Percentiles rank a stretch among this genome's conserved stretches.
Conservation (phyloP, 92 coral and sea anemone genomes). For the Bergia sp. region DNA sequence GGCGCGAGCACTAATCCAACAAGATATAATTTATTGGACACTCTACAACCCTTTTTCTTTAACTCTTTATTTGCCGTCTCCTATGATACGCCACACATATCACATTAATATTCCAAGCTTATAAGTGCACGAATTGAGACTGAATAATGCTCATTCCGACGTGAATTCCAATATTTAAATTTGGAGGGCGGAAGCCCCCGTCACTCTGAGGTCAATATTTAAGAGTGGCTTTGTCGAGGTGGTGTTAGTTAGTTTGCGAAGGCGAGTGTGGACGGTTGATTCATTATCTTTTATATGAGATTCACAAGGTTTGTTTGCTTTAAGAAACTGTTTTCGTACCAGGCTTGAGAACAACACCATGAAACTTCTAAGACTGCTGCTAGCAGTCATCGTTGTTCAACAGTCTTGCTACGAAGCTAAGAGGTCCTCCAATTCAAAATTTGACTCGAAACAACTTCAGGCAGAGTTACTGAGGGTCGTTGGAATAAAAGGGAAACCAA, state of each 20-base stretch:
- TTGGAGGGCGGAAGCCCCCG: constrained; percentile 47
- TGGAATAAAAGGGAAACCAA: constrained; percentile 80
- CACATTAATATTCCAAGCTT: constrained; percentile 25
- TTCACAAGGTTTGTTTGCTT: background rate
- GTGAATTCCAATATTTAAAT: constrained; percentile 49
- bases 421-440: constrained; percentile 34
- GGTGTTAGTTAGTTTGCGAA: constrained; percentile 14
- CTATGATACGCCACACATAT: constrained; percentile 14
- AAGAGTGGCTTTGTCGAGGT: constrained; percentile 32
- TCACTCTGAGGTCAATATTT: constrained; percentile 46
- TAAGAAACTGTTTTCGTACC: background rate
- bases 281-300: background rate
- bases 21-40: constrained; percentile 5
- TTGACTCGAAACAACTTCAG: constrained; percentile 61
- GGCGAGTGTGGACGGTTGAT: constrained; percentile 7
- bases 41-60: background rate
- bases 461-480: constrained; percentile 78
- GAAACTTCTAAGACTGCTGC: constrained; percentile 11
- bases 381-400: background rate
- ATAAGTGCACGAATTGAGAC: constrained; percentile 33
- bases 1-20: constrained; percentile 15
- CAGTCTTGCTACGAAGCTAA: constrained; percentile 40
- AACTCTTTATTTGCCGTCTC: constrained; percentile 3
- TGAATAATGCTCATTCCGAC: constrained; percentile 42
- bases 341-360: background rate